Evolutionary conservation across 2,113 vertebrate species (phyloP), one percentile per base, ranked within the genome.

Genomic region (Pycnonotus jocosus): DNA sequence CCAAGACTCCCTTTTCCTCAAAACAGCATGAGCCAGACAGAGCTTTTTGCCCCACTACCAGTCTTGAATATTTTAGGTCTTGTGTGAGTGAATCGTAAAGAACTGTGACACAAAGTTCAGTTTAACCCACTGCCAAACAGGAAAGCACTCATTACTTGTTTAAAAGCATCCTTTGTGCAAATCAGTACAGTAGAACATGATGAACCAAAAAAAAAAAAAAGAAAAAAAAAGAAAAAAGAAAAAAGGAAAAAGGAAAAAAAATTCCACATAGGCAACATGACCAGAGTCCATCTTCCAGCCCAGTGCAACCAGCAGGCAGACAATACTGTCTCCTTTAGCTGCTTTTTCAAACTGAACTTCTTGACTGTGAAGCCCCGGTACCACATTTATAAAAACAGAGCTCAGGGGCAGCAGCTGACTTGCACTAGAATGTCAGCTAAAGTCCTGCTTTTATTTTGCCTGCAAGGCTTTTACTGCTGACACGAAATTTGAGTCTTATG

Each of bases 11-110:
- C 78, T 95, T 92, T 91, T 96, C 88, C 96, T 91, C 60, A 23
- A 92, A 96, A 95, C 89, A 95, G 94, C 88, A 87, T 90, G 84
- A 97, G 58, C 68, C 92, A 97, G 93, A 94, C 90, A 92, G 86
- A 86, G 81, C 53, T 90, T 95, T 94, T 56, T 86, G 69, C 84
- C 66, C 80, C 88, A 38, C 92, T 92, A 81, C 84, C 58, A 93
- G 77, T 40, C 65, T 89, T 77, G 90, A 92, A 79, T 93, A 85
- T 95, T 96, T 94, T 80, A 90, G 69, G 92, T 90, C 93, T 85
- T 94, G 88, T 92, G 85, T 44, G 77, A 96, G 85, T 92, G 90
- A 89, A 96, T 91, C 53, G 6, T 88, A 94, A 97, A 96, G 90
- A 93, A 53, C 86, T 85, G 83, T 22, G 30, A 86, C 89, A 95